Evolutionary conservation across 2,797 vertebrate genomes (phyloP).

Genomic region (Siniperca scherzeri): DNA sequence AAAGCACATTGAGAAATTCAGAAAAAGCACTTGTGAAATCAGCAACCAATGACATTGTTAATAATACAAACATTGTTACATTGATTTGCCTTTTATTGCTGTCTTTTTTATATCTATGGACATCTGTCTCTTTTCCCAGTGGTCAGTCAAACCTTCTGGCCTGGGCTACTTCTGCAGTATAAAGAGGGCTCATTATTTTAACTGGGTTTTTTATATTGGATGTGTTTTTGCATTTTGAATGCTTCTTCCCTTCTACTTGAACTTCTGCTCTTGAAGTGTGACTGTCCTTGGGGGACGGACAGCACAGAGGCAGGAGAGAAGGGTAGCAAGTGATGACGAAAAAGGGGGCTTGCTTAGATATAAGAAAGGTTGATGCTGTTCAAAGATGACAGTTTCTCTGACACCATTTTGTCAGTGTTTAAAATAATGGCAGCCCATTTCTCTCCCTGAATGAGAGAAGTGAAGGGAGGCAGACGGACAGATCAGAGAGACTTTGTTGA

Average conservation of each 20-base stretch:
- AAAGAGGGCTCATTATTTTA: neutral
- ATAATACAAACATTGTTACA: neutral
- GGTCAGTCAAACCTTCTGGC: neutral
- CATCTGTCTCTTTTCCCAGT: neutral
- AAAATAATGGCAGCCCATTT: constrained; percentile 34
- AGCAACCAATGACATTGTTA: neutral
- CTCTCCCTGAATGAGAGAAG: neutral
- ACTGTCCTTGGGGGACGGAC: constrained; percentile 26
- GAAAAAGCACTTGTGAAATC: neutral
- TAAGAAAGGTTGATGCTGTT: constrained; percentile 40
- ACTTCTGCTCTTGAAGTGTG: constrained; percentile 9
- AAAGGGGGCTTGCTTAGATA: constrained; percentile 17
- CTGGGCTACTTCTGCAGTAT: too few species aligned
- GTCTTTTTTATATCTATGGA: neutral
- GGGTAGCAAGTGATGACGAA: neutral
- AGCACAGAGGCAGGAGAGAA: constrained; percentile 9
- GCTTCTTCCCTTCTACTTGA: neutral
- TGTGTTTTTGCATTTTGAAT: neutral
- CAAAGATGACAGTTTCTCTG: constrained; percentile 50
- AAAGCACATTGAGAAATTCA: constrained; percentile 1
- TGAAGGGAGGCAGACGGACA: constrained; percentile 16
- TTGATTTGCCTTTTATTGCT: neutral
- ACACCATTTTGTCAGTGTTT: constrained; percentile 41
- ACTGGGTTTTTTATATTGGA: too few species aligned
- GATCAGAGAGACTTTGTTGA: constrained; percentile 35